Evolutionary conservation across 2,888 invertebrate genomes (phyloP), one percentile per base, ranked within the genome.

Genomic region (Polydrusus pterygomalis): DNA sequence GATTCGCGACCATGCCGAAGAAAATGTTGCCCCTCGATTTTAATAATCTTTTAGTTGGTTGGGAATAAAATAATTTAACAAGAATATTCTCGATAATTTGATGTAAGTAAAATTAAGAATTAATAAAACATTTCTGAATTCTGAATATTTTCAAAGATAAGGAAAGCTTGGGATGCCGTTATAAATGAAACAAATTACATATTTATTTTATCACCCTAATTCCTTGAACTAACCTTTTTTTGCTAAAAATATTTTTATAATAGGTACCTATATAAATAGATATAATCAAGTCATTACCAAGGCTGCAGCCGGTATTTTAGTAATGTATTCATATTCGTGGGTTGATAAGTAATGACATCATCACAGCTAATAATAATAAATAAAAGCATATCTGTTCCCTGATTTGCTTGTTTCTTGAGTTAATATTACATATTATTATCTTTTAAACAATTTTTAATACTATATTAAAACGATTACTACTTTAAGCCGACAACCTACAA

Each of bases 311-410:
- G 30, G 54, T 54, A 54, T 54, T 54, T 54, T 25, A 54, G 54
- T 54, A 20, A 51, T 20, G 3, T 45, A n/a, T 18, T 18, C 18
- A n/a, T 68, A 58, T 69, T 65, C 58, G 18, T 45, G 30, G 54
- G 62, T n/a, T 65, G 70, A 70, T 60, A 60, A 60, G 17, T 47
- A 34, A 64, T 75, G 64, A 75, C 70, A 58, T 75, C 75, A 75
- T 75, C 70, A 60, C 60, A 40, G 40, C 65, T 49, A 65, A 75
- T 75, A 70, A 38, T 60, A 60, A 64, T 58, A 60, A 60, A 60
- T 60, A 60, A 17, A 38, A 38, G 38, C 58, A 11, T 60, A 18
- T 38, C 18, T 60, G 58, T 38, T 60, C 58, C 38, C 38, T 17
- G 58, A 60, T 60, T 60, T 18, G 38, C 17, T 11, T 38, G 18